Percentiles rank a stretch among this genome's conserved stretches.
Evolutionary conservation across 1,140 invertebrate genomes (phyloP).

Genomic region (Drosophila miranda): DNA sequence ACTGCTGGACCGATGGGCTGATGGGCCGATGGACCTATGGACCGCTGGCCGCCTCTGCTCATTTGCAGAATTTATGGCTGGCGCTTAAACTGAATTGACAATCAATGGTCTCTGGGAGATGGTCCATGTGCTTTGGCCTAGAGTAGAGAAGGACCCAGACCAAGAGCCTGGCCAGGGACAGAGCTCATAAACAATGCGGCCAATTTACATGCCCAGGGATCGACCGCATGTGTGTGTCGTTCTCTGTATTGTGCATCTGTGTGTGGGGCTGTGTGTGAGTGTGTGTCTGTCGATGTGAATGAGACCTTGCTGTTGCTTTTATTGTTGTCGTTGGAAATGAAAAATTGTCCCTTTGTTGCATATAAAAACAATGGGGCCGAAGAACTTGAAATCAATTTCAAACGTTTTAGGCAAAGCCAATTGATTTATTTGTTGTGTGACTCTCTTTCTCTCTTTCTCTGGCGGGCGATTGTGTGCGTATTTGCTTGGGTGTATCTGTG

Average conservation of each 20-base stretch:
- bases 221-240: slow-evolving; percentile 37
- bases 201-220: slow-evolving; percentile 73
- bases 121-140: slow-evolving; percentile 17
- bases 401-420: slow-evolving; percentile 78
- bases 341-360: slow-evolving; percentile 79
- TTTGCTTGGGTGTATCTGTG: slow-evolving; percentile 18
- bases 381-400: slow-evolving; percentile 79
- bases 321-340: slow-evolving; percentile 67
- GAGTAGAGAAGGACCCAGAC: slow-evolving; percentile 1
- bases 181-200: slow-evolving; percentile 75
- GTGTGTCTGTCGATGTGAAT: slow-evolving; percentile 36
- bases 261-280: slow-evolving; percentile 2
- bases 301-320: slow-evolving; percentile 59
- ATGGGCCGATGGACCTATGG: too few relatives aligned
- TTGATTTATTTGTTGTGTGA: slow-evolving; percentile 70
- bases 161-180: slow-evolving; percentile 17
- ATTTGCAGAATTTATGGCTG: slow-evolving; percentile 70
- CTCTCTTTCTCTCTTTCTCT: slow-evolving; percentile 1
- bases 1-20: slow-evolving; percentile 8
- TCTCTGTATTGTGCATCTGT: slow-evolving; percentile 11
- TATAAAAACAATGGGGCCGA: slow-evolving; percentile 77
- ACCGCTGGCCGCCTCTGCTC: slow-evolving; percentile 38
- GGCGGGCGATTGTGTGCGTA: slow-evolving; percentile 21
- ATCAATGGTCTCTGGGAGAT: slow-evolving; percentile 58
- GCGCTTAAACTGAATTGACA: slow-evolving; percentile 78